Conservation (phyloP, 2,113 vertebrate species). For the Misgurnus anguillicaudatus region DNA sequence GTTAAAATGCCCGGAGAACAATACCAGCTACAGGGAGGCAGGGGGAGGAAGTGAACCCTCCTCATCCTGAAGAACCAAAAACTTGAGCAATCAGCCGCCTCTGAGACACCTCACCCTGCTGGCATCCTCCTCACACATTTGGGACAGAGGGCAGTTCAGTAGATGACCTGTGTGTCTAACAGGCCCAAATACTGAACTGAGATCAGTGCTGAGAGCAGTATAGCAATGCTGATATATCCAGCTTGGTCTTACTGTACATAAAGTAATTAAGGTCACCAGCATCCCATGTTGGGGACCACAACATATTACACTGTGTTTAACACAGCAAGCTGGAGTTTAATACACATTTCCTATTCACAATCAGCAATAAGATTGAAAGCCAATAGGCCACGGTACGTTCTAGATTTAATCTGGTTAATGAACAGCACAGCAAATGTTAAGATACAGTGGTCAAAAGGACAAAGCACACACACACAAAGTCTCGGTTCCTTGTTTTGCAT, state of each 20-base stretch:
- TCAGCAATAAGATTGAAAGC: constrained; percentile 40
- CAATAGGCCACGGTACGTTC: constrained; percentile 38
- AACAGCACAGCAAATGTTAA: constrained; percentile 46
- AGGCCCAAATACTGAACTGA: constrained; percentile 14
- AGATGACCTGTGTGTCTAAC: constrained; percentile 17
- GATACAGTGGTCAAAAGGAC: constrained; percentile 47
- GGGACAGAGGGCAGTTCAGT: constrained; percentile 35
- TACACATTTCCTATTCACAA: constrained; percentile 50
- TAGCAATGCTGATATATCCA: no score
- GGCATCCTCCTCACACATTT: constrained; percentile 43
- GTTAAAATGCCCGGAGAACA: constrained; percentile 50
- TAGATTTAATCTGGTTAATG: constrained; percentile 54
- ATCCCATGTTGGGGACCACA: no score
- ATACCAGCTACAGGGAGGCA: constrained; percentile 54
- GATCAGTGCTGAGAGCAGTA: constrained; percentile 12
- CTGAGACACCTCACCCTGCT: constrained; percentile 38
- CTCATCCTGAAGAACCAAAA: constrained; percentile 41
- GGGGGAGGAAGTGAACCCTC: constrained; percentile 52
- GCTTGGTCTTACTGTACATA: no score
- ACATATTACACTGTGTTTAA: no score
- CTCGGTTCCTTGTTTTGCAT: constrained; percentile 71
- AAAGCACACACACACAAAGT: constrained; percentile 48
- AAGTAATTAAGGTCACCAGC: neutral
- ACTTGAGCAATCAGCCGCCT: constrained; percentile 47
- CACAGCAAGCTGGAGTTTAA: constrained; percentile 29